phyloP scores from a whole-genome alignment of 2,797 vertebrate genomes.

The Xyrichtys novacula region DNA sequence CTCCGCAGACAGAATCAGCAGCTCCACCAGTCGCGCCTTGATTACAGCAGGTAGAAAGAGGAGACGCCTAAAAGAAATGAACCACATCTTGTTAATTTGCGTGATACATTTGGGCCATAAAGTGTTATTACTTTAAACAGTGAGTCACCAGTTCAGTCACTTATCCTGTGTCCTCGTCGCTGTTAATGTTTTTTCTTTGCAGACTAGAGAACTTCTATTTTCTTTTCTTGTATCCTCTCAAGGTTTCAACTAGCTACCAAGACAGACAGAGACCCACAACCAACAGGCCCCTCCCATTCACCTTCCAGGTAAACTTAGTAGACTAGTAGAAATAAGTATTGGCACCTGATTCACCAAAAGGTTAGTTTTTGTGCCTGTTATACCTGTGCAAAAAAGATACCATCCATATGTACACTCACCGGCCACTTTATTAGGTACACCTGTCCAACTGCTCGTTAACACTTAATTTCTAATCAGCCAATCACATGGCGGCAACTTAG shows the following conservation, averaged over 20 bases:
- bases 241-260: constrained; percentile 68
- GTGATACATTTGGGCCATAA: constrained; percentile 1
- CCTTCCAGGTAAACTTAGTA: constrained; percentile 58
- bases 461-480: too few relatives aligned
- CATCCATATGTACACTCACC: not conserved
- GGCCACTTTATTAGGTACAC: too few relatives aligned
- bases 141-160: not conserved
- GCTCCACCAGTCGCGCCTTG: constrained; percentile 85
- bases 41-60: constrained; percentile 86
- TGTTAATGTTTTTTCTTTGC: not conserved
- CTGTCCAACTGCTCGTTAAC: too few relatives aligned
- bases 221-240: constrained; percentile 30
- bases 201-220: not conserved
- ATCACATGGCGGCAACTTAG: too few relatives aligned
- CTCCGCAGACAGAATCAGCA: constrained; percentile 90
- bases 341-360: not conserved
- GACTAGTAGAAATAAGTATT: constrained; percentile 3
- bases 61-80: constrained; percentile 7
- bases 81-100: not conserved
- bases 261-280: constrained; percentile 49
- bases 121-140: constrained; percentile 2
- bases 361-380: too few relatives aligned
- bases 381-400: too few relatives aligned
- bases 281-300: constrained; percentile 36
- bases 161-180: not conserved